Conservation (phyloP, 2,113 vertebrate genomes). For the Perca fluviatilis region DNA sequence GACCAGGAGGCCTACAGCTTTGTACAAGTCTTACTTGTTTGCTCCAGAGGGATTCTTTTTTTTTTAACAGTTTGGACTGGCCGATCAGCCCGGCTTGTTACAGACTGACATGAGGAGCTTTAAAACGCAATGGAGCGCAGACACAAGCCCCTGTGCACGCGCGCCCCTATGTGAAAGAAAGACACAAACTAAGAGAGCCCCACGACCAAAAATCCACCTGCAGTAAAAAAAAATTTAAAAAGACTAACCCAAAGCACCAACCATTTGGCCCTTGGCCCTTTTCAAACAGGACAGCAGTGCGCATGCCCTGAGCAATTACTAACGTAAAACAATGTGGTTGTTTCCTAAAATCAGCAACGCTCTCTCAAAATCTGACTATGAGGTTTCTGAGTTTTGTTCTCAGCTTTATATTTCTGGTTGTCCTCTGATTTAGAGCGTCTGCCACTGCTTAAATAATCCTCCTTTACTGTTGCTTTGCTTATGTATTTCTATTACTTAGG, state of each 20-base stretch:
- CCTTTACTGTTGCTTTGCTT: no score
- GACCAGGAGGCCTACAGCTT: neutral
- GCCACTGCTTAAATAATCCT: neutral
- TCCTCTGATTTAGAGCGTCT: neutral
- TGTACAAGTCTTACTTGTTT: neutral
- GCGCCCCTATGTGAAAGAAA: neutral
- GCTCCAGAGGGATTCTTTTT: neutral
- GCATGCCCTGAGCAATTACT: constrained; percentile 20
- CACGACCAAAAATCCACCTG: constrained; percentile 11
- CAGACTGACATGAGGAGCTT: neutral
- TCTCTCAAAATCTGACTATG: neutral
- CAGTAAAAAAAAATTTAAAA: constrained; percentile 6
- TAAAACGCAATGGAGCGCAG: neutral
- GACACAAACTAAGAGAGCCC: neutral
- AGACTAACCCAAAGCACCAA: neutral
- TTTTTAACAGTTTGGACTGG: neutral
- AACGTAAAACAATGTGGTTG: neutral
- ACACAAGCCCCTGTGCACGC: neutral
- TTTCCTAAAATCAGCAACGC: neutral
- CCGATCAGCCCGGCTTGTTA: neutral
- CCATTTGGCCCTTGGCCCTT: neutral
- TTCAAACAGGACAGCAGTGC: constrained; percentile 14
- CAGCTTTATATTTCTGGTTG: neutral
- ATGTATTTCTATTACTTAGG: no score
- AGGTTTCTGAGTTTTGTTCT: neutral